Evolutionary conservation across 2,113 vertebrate species (phyloP).

Genomic region (Trichechus manatus): DNA sequence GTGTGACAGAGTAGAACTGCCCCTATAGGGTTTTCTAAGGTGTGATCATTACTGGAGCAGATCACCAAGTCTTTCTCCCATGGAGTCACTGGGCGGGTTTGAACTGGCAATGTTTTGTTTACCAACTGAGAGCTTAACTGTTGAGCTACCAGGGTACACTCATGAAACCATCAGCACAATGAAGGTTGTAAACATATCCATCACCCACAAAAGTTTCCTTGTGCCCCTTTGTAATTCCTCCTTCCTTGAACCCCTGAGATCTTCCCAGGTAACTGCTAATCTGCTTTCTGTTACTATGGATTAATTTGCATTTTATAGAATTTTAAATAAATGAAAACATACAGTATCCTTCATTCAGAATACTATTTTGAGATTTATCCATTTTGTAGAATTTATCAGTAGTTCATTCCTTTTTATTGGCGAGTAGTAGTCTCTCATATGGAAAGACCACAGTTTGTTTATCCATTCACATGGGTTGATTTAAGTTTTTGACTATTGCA

Average conservation of each 20-base stretch:
- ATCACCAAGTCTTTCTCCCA: too few species aligned
- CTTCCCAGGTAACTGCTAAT: background rate
- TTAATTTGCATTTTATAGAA: background rate
- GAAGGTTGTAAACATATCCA: background rate
- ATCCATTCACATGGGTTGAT: background rate
- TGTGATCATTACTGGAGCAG: too few species aligned
- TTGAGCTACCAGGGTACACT: too few species aligned
- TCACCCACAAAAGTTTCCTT: too few species aligned
- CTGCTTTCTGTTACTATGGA: background rate
- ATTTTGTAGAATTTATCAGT: background rate
- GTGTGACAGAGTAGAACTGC: too few species aligned
- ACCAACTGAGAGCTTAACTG: too few species aligned
- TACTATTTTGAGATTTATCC: constrained; percentile 1
- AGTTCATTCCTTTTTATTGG: background rate
- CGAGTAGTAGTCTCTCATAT: background rate
- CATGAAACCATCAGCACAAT: background rate
- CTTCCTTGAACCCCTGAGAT: background rate
- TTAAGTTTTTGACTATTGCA: background rate
- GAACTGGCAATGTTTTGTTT: too few species aligned
- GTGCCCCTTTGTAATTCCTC: background rate
- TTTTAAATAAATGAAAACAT: constrained; percentile 12
- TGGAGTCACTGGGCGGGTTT: too few species aligned
- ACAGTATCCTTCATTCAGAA: background rate
- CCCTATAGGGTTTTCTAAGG: too few species aligned
- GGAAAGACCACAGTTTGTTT: too few species aligned